Base-by-base conservation (phyloP, 2,888 invertebrate genomes). In the Drosophila atroscutellata region DNA sequence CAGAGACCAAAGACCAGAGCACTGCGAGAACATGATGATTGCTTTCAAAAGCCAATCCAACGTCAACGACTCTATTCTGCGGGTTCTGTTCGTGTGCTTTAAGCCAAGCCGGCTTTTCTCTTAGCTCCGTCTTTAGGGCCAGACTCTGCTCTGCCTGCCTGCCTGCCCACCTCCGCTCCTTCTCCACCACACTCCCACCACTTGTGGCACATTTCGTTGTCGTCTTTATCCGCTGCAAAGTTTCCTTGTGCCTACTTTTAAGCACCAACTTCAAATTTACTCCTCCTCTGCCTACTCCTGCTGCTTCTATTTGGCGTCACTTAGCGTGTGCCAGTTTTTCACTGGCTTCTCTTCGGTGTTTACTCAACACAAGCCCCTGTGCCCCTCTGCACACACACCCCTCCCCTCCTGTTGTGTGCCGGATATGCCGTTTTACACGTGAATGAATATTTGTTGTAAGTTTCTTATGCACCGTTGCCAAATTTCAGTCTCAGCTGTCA, bases 401-500 rank as follows among this genome's bases (percentile, higher is more conserved):
- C 24, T 15, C 8, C 15, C 6, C 42, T 11, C 1, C 2, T 24
- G 24, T 8, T 45, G 45, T 56, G 42, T 56, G 81, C 84, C 91
- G 91, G 91, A 91, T 91, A 90, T 90, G 82, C 81, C 86, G 84
- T 85, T 90, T 81, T 86, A 90, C 91, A 90, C 90, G 83, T 90
- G 91, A 90, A 90, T 91, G 87, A 83, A 89, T 83, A 67, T 84
- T 76, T 77, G 66, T 79, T 71, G 68, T 69, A 63, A 68, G 24
- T 45, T 28, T 28, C 7, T 13, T 58, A 24, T 62, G 77, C 76
- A 34, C 45, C 63, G 83, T 83, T 86, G 80, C 84, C 72, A 58
- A 81, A 77, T 68, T 83, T 76, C 81, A 72, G 39, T 39, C 13
- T 60, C 56, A 60, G 64, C 77, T 66, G 75, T 67, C 61, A 54